Conservation (phyloP, 2,888 invertebrate genomes). For the Pantelozetes paolii region DNA sequence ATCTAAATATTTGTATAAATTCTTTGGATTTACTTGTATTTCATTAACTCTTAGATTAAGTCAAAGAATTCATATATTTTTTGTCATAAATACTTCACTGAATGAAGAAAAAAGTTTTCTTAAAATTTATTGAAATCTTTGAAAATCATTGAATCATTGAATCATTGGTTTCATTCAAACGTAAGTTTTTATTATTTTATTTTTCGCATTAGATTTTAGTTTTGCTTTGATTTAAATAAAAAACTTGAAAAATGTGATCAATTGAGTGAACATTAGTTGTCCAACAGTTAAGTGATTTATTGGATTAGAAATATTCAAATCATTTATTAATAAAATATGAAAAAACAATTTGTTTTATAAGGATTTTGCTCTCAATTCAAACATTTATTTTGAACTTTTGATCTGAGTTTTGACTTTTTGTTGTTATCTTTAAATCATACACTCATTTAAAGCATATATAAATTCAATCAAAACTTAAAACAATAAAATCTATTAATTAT, state of each 20-base stretch:
- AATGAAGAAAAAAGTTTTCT: too few species aligned
- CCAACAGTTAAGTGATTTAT: too few species aligned
- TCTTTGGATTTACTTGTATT: background rate
- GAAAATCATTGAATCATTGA: background rate
- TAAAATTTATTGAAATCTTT: background rate
- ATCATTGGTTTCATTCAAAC: background rate
- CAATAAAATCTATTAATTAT: background rate
- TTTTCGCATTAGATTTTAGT: too few species aligned
- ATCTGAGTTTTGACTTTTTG: background rate
- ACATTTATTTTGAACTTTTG: background rate
- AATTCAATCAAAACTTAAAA: background rate
- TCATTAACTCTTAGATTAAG: background rate
- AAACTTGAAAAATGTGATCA: background rate
- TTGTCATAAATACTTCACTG: background rate
- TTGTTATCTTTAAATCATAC: background rate
- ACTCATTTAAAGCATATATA: background rate
- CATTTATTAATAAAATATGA: constrained; percentile 9
- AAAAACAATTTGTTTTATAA: constrained; percentile 1
- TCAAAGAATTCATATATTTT: background rate
- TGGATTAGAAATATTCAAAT: background rate
- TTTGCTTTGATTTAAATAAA: background rate
- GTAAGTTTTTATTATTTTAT: constrained; percentile 17
- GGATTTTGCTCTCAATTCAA: background rate
- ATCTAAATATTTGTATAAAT: background rate
- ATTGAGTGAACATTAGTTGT: constrained; percentile 7